phyloP scores from a whole-genome alignment of 2,888 invertebrate species.

The Tipula lateralis region DNA sequence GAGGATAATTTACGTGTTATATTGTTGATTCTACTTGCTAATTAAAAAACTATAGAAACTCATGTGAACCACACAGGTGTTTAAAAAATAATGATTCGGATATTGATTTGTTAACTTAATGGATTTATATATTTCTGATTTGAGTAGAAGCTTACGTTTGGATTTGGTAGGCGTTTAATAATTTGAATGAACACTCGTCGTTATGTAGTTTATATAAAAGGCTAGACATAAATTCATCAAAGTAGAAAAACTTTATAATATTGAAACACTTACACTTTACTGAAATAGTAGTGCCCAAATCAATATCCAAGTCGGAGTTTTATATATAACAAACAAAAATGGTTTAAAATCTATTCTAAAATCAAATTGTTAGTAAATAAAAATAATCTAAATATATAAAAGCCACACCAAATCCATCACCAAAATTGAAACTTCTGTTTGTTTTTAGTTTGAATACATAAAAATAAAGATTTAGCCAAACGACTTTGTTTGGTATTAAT shows the following conservation, averaged over 20 bases:
- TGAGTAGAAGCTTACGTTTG: background rate
- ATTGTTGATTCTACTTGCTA: background rate
- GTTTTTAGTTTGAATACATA: background rate
- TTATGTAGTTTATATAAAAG: too few relatives aligned
- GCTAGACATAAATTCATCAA: too few relatives aligned
- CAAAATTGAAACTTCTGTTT: background rate
- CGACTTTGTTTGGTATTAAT: background rate
- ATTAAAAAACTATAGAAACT: background rate
- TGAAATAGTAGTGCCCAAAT: background rate
- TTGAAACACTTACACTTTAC: too few relatives aligned
- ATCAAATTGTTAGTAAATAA: slow-evolving; percentile 7
- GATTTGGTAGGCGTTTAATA: background rate
- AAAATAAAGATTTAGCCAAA: background rate
- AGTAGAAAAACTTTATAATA: too few relatives aligned
- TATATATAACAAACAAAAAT: background rate
- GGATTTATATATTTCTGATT: background rate
- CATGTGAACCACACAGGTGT: background rate
- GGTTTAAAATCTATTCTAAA: background rate
- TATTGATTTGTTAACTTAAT: background rate
- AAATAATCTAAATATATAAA: background rate
- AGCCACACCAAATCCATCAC: slow-evolving; percentile 24
- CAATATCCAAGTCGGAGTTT: background rate
- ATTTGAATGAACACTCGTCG: too few relatives aligned
- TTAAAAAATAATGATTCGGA: background rate
- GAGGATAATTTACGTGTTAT: background rate